These are phyloP conservation scores for Folsomia candida DNA, from an alignment of 2,888 invertebrate genomes.

Conservation along the genomic window DNA sequence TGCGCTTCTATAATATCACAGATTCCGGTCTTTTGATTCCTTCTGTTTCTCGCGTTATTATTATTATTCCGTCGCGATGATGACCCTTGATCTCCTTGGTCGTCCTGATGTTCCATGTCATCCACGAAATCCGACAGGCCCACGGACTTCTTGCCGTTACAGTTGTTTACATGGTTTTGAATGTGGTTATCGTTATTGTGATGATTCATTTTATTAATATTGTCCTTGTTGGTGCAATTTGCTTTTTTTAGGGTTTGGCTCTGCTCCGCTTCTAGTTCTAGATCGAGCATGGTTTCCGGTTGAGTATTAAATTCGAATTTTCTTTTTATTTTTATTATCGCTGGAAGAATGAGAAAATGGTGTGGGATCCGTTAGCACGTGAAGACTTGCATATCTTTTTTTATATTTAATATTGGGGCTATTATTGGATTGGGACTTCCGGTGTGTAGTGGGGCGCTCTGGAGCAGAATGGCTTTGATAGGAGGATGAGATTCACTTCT, in stretches of 20 bases:
- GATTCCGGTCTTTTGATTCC: conserved; percentile 3
- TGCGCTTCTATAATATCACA: conserved; percentile 26
- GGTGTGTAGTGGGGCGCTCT: too few relatives aligned
- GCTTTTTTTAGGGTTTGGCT: neutral
- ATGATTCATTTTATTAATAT: neutral
- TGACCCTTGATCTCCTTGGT: neutral
- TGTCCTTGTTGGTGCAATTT: neutral
- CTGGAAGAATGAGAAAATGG: too few relatives aligned
- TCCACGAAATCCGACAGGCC: neutral
- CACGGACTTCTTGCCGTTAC: neutral
- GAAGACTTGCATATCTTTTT: too few relatives aligned
- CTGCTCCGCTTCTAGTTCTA: neutral
- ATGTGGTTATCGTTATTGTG: neutral
- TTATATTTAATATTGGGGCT: too few relatives aligned
- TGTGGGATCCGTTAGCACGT: too few relatives aligned
- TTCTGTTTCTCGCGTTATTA: neutral
- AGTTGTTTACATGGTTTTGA: neutral
- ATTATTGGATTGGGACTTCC: too few relatives aligned
- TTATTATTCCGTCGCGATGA: neutral
- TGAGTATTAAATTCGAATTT: too few relatives aligned
- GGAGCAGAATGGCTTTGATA: too few relatives aligned
- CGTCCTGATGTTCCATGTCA: neutral
- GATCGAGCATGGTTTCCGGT: neutral
- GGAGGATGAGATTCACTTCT: too few relatives aligned
- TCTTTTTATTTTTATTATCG: neutral